These are phyloP conservation scores for Gisinianus flammeolus DNA, from an alignment of 2,888 invertebrate genomes.

Conservation along the genomic window DNA sequence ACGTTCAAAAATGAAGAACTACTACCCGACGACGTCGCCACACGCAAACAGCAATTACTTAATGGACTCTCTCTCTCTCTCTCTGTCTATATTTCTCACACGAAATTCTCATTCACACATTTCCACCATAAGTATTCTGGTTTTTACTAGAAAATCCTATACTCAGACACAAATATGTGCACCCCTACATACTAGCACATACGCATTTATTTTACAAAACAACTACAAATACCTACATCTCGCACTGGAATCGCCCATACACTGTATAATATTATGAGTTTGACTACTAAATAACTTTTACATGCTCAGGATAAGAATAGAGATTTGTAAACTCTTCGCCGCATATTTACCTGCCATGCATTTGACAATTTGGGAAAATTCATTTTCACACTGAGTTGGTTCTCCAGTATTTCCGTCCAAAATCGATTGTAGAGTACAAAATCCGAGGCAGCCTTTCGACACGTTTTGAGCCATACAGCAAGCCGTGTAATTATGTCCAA, in stretches of 20 bases:
- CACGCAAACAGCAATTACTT: constrained; percentile 17
- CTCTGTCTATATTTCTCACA: no score
- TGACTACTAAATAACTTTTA: no score
- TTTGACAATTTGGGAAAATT: constrained; percentile 77
- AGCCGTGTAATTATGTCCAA: constrained; percentile 78
- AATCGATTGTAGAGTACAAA: constrained; percentile 81
- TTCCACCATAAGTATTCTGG: background rate
- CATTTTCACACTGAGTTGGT: constrained; percentile 79
- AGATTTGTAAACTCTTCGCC: no score
- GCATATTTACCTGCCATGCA: constrained; percentile 66
- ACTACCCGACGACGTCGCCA: no score
- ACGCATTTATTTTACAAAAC: no score
- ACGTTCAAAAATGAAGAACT: background rate
- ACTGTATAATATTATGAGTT: no score
- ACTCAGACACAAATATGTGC: no score
- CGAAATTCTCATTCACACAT: background rate
- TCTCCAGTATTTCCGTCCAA: constrained; percentile 78
- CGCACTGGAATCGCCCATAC: no score
- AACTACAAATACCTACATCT: no score
- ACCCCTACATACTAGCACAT: no score
- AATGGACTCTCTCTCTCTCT: constrained; percentile 1
- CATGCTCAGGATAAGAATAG: no score
- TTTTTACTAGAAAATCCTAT: no score
- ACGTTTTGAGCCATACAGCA: constrained; percentile 77
- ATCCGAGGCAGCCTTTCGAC: constrained; percentile 75